These are phyloP conservation scores for Spisula solida DNA, from an alignment of 2,888 invertebrate species.

Conservation along the genomic window DNA sequence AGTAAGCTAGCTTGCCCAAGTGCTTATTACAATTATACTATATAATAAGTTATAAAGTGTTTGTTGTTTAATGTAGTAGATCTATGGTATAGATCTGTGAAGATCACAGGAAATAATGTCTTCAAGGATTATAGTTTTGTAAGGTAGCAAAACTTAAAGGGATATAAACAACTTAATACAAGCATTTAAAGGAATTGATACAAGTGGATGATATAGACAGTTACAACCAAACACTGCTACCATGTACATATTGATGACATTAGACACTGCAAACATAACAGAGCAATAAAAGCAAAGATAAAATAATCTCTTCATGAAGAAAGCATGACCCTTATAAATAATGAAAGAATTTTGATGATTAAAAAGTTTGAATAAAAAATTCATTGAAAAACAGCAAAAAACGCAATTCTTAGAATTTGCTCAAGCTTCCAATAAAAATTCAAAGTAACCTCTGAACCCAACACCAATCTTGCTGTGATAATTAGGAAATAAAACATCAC, in stretches of 20 bases:
- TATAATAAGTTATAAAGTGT: no score
- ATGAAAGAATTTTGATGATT: not conserved
- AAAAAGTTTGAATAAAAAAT: not conserved
- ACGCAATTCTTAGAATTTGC: not conserved
- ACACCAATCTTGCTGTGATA: not conserved
- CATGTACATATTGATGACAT: not conserved
- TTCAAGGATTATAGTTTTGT: no score
- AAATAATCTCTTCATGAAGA: not conserved
- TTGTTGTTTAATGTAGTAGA: no score
- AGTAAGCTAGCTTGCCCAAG: no score
- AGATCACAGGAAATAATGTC: no score
- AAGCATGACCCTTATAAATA: not conserved
- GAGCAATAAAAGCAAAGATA: not conserved
- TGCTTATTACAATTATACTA: no score
- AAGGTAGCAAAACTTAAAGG: no score
- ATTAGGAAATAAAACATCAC: not conserved
- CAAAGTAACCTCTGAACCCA: not conserved
- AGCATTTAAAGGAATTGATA: not conserved
- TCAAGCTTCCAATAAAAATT: not conserved
- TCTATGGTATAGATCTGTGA: no score
- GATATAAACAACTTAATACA: no score
- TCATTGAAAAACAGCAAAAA: not conserved
- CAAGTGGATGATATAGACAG: not conserved
- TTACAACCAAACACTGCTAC: not conserved
- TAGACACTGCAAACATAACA: not conserved